Percentiles rank a stretch among this genome's conserved stretches.
phyloP scores from a whole-genome alignment of 2,888 invertebrate species.

The Harpalus rufipes region DNA sequence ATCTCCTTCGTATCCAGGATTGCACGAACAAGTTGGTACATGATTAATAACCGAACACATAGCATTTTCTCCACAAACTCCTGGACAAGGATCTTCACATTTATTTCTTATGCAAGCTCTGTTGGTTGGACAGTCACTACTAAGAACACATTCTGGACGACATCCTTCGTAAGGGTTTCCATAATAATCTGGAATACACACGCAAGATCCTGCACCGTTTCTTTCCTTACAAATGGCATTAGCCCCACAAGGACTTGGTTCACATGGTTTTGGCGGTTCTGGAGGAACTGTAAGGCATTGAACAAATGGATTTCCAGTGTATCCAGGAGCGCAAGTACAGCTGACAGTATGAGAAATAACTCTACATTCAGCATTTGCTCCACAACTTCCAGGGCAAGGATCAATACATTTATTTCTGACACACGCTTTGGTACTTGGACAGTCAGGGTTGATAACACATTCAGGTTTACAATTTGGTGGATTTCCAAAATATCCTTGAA shows the following conservation, averaged over 20 bases:
- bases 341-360: conserved; percentile 90
- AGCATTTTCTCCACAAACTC: conserved; percentile 90
- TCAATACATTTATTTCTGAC: conserved; percentile 89
- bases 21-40: conserved; percentile 90
- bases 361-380: conserved; percentile 88
- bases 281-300: conserved; percentile 84
- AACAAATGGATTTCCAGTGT: conserved; percentile 90
- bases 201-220: conserved; percentile 89
- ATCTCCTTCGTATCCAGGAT: conserved; percentile 86
- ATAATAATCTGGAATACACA: conserved; percentile 88
- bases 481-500: conserved; percentile 87
- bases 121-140: conserved; percentile 90
- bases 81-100: conserved; percentile 92
- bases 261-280: conserved; percentile 85
- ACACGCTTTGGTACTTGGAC: conserved; percentile 87
- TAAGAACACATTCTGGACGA: conserved; percentile 91
- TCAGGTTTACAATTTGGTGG: conserved; percentile 92
- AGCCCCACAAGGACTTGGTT: conserved; percentile 92
- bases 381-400: conserved; percentile 91
- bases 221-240: conserved; percentile 89
- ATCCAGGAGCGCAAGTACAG: conserved; percentile 87
- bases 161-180: conserved; percentile 93
- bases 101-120: conserved; percentile 91
- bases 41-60: conserved; percentile 92
- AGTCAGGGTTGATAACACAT: conserved; percentile 90